phyloP scores from a whole-genome alignment of 2,797 vertebrate genomes.

The Lepus townsendii region DNA sequence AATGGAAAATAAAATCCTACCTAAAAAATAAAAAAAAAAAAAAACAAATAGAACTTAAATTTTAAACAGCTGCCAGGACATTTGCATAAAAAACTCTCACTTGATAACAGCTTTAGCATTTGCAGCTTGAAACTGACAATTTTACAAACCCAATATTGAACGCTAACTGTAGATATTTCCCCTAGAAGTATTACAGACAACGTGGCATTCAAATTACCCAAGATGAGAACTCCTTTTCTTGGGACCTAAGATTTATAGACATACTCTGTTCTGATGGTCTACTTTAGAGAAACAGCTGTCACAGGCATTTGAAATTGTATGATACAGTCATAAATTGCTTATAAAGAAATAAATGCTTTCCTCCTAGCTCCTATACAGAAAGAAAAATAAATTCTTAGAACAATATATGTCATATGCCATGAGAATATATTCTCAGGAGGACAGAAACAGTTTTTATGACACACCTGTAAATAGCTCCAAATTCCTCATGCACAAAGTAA shows the following conservation, averaged over 20 bases:
- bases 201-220: constrained; percentile 46
- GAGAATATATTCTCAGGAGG: constrained; percentile 17
- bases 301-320: constrained; percentile 25
- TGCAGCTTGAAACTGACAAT: background rate
- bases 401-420: constrained; percentile 13
- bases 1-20: constrained; percentile 39
- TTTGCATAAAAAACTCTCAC: background rate
- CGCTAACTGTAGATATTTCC: background rate
- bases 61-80: constrained; percentile 42
- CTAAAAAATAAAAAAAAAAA: background rate
- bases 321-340: background rate
- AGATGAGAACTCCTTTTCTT: constrained; percentile 37
- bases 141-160: constrained; percentile 11
- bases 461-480: constrained; percentile 55
- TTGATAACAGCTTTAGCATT: constrained; percentile 14
- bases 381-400: constrained; percentile 60
- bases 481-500: constrained; percentile 62
- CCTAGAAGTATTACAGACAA: constrained; percentile 42
- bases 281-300: constrained; percentile 67
- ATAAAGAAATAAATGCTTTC: constrained; percentile 53
- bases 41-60: constrained; percentile 29
- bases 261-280: constrained; percentile 48
- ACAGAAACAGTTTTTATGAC: background rate
- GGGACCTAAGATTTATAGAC: constrained; percentile 67
- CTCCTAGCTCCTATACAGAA: constrained; percentile 16